Conservation (phyloP, 2,888 invertebrate genomes). For the Drosophila paranaensis region DNA sequence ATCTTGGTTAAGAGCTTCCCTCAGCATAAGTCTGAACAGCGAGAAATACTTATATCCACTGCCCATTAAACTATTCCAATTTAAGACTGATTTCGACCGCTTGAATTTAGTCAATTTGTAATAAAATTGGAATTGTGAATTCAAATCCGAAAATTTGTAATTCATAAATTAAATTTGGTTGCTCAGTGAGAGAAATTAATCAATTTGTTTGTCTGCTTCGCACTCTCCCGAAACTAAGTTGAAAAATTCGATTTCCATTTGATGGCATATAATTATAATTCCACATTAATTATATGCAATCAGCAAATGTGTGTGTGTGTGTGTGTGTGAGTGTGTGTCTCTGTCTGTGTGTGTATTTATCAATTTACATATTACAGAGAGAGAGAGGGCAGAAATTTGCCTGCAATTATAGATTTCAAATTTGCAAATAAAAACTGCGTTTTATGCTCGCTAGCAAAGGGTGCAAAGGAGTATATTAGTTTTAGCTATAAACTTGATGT, state of each 20-base stretch:
- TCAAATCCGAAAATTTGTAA: conserved; percentile 30
- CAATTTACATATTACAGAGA: conserved; percentile 57
- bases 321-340: conserved; percentile 1
- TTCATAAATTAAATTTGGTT: conserved; percentile 29
- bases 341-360: conserved; percentile 6
- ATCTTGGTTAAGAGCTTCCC: too few relatives aligned
- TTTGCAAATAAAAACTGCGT: conserved; percentile 22
- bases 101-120: neutral
- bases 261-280: conserved; percentile 59
- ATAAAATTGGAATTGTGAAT: neutral
- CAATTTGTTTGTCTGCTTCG: conserved; percentile 36
- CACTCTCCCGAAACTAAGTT: conserved; percentile 2
- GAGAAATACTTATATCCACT: neutral
- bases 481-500: neutral
- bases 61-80: neutral
- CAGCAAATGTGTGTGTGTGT: conserved; percentile 19
- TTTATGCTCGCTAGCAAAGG: neutral
- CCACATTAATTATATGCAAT: conserved; percentile 60
- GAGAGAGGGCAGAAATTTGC: conserved; percentile 20
- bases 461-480: neutral
- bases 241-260: conserved; percentile 46
- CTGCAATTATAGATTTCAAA: conserved; percentile 39
- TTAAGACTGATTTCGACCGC: neutral
- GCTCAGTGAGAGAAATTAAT: conserved; percentile 47
- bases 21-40: too few relatives aligned